These are phyloP conservation scores for Drosophila diplacantha DNA, from an alignment of 2,888 invertebrate species.

Conservation along the genomic window DNA sequence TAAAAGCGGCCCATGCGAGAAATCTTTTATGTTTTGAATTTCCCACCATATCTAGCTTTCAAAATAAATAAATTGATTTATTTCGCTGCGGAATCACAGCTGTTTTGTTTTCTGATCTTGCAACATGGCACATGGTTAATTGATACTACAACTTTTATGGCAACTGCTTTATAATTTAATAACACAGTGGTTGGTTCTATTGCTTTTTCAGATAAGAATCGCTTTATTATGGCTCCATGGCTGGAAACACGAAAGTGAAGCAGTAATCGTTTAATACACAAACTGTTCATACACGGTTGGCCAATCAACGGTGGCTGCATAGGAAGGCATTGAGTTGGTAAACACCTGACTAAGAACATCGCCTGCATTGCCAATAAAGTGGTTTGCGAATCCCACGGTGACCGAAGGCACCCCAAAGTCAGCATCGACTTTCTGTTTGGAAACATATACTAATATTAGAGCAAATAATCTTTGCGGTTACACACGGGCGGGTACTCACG, in stretches of 20 bases:
- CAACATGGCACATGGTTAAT: no score
- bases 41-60: no score
- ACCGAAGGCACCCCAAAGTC: constrained; percentile 53
- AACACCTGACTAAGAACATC: constrained; percentile 77
- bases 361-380: constrained; percentile 76
- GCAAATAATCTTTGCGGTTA: neutral
- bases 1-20: no score
- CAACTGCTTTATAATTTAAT: neutral
- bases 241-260: neutral
- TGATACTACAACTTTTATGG: neutral
- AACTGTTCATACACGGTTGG: constrained; percentile 65
- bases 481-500: constrained; percentile 21
- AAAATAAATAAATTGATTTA: no score
- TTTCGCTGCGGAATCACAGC: no score
- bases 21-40: no score
- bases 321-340: constrained; percentile 78
- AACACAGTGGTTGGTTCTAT: neutral
- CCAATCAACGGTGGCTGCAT: constrained; percentile 78
- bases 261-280: constrained; percentile 1
- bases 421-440: constrained; percentile 44
- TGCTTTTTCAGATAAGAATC: constrained; percentile 1
- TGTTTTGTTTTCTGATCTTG: no score
- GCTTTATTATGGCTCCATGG: neutral
- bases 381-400: constrained; percentile 78
- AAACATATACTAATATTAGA: neutral